Evolutionary conservation across 2,888 invertebrate species (phyloP), one percentile per base, ranked within the genome.

Genomic region (Lycocerus yunnanus): DNA sequence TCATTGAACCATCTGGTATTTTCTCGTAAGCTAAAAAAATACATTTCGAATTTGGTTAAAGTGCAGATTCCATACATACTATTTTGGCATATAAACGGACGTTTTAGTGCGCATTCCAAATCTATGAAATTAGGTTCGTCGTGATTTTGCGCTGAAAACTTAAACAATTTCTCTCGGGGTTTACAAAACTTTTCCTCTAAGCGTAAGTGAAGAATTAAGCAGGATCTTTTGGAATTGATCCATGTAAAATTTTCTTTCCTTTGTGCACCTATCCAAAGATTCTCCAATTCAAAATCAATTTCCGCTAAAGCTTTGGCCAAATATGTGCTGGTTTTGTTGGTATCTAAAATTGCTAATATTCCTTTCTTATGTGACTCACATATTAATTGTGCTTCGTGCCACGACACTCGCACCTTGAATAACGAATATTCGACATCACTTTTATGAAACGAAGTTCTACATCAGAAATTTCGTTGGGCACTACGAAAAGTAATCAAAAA

Each of bases 61-160:
- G 10, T 43, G 5, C 14, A 43, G 11, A 10, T 59, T n/a, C 8
- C 1, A 24, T 11, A 70, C 61, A 68, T 71, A 71, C 74, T 16
- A 14, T 11, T 74, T 65, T 71, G 16, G 20, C 74, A 74, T 10
- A 74, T 74, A n/a, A 74, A 63, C 1, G 67, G 86, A 59, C 89
- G 82, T 24, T 88, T 86, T 14, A 89, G 76, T 0, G 84, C 79
- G 75, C 90, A 90, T 0, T 89, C 88, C 13, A 90, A 84, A 81
- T 90, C 89, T 0, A 90, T 79, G 75, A 90, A 90, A 11, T 89
- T 88, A 0, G 90, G 89, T n/a, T 82, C 5, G 15, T 27, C 15
- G 14, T 67, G 67, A 67, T n/a, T 4, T 4, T 9, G 2, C 21
- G 21, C n/a, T 24, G 43, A 43, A 67, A 67, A 13, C 15, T 13